A percentile compares a stretch with the other conserved stretches of the same genome.
Evolutionary conservation across 2,888 invertebrate genomes (phyloP).

Genomic region (Neoscelio sp.): DNA sequence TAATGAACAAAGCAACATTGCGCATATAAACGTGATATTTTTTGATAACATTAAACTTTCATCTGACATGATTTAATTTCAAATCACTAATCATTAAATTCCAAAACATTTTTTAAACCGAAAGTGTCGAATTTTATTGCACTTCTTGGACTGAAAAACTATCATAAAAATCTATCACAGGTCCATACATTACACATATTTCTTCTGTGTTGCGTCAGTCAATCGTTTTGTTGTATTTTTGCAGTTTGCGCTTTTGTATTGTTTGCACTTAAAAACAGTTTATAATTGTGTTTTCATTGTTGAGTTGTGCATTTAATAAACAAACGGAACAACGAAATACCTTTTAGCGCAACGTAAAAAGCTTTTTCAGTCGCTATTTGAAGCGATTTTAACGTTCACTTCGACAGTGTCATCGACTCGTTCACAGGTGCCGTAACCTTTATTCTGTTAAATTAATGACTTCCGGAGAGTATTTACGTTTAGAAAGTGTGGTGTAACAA

Average conservation of each 20-base stretch:
- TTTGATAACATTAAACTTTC: too few species aligned
- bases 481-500: conserved; percentile 11
- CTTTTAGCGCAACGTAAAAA: conserved; percentile 3
- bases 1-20: too few species aligned
- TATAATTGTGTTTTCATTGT: conserved; percentile 8
- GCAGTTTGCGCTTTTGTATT: not conserved
- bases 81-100: too few species aligned
- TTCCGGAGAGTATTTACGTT: conserved; percentile 13
- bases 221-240: too few species aligned
- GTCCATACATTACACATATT: too few species aligned
- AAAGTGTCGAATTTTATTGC: too few species aligned
- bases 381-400: not conserved
- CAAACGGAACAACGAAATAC: not conserved
- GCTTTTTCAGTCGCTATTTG: not conserved
- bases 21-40: too few species aligned
- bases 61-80: too few species aligned
- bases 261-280: not conserved
- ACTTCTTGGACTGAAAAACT: too few species aligned
- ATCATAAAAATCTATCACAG: too few species aligned
- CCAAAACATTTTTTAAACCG: too few species aligned
- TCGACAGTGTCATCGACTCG: conserved; percentile 4
- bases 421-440: conserved; percentile 2
- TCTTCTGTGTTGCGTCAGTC: too few species aligned
- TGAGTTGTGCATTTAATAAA: conserved; percentile 1
- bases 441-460: conserved; percentile 32